These are phyloP conservation scores for Forbesichthys papilliferus DNA, from an alignment of 2,113 vertebrate genomes.

Conservation along the genomic window DNA sequence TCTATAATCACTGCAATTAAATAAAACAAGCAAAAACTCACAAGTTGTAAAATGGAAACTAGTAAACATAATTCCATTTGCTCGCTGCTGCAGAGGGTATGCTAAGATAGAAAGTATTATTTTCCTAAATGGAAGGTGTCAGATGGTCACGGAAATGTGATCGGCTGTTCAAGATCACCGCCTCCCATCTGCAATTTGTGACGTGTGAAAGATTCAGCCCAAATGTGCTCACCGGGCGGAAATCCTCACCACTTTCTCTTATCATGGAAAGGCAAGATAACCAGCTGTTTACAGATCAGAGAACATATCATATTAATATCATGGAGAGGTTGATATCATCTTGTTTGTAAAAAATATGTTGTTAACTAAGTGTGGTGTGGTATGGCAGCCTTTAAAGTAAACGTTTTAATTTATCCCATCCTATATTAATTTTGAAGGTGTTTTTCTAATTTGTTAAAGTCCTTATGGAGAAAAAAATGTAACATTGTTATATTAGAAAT, in stretches of 20 bases:
- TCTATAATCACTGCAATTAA: constrained; percentile 62
- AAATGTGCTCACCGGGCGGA: constrained; percentile 99
- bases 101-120: constrained; percentile 99
- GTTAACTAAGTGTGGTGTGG: constrained; percentile 81
- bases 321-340: constrained; percentile 85
- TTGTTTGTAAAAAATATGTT: constrained; percentile 82
- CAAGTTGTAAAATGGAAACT: constrained; percentile 79
- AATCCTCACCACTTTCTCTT: constrained; percentile 99
- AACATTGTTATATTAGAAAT: constrained; percentile 6
- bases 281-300: constrained; percentile 99
- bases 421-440: constrained; percentile 41
- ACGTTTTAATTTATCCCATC: constrained; percentile 65
- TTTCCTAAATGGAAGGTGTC: constrained; percentile 99
- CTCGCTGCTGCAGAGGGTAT: constrained; percentile 98
- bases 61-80: constrained; percentile 96
- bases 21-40: constrained; percentile 65
- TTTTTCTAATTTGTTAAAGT: not conserved
- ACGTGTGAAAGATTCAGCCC: constrained; percentile 99
- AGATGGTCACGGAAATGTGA: constrained; percentile 99
- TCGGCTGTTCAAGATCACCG: constrained; percentile 99
- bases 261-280: constrained; percentile 99
- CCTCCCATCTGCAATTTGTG: constrained; percentile 99
- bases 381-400: constrained; percentile 71
- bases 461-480: too few species aligned
- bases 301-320: constrained; percentile 99